phyloP scores from a whole-genome alignment of 2,888 invertebrate species.

The Pollenia labialis region DNA sequence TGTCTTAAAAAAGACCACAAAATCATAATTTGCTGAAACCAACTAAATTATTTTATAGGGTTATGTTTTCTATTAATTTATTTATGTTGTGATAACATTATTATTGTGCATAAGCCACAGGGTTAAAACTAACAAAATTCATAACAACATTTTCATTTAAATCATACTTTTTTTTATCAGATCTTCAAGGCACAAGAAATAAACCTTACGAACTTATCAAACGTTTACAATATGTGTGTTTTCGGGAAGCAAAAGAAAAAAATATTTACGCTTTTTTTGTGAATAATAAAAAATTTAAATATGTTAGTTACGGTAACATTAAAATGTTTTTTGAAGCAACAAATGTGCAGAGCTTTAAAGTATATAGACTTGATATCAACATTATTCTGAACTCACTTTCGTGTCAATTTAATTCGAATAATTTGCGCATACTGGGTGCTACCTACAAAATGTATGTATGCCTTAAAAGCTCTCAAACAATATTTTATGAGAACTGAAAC shows the following conservation, averaged over 20 bases:
- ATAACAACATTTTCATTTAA: neutral
- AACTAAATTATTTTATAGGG: too few relatives aligned
- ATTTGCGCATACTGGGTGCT: too few relatives aligned
- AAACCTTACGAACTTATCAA: neutral
- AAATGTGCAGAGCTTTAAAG: neutral
- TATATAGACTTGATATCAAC: neutral
- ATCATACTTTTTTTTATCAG: neutral
- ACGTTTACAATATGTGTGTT: neutral
- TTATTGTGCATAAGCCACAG: neutral
- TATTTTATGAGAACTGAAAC: too few relatives aligned
- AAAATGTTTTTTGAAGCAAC: neutral
- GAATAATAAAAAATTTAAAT: neutral
- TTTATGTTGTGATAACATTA: neutral
- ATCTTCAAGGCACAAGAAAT: neutral
- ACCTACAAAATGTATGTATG: too few relatives aligned
- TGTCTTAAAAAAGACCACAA: too few relatives aligned
- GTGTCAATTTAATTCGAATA: too few relatives aligned
- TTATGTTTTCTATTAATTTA: conserved; percentile 1
- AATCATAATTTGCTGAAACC: too few relatives aligned
- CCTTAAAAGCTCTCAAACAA: too few relatives aligned
- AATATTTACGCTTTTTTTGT: too few relatives aligned
- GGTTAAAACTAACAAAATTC: neutral
- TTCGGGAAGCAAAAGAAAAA: neutral
- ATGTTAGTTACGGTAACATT: neutral
- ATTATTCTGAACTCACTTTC: too few relatives aligned